These are phyloP conservation scores for Lithobates sylvaticus DNA, from an alignment of 2,797 vertebrate genomes.

Conservation along the genomic window DNA sequence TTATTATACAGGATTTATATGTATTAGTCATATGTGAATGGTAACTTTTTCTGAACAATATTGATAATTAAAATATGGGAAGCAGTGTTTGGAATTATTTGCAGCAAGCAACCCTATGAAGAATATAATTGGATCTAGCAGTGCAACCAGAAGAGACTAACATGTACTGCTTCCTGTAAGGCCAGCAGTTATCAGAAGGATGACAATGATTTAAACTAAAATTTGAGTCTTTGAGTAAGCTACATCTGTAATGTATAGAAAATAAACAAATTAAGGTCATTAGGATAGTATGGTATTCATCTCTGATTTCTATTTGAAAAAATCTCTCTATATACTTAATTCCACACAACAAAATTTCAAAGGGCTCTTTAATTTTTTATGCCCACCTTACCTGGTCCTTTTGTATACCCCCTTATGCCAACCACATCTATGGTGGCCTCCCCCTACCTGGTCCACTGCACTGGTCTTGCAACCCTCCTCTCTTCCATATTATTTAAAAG, in stretches of 20 bases:
- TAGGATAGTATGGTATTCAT: too few relatives aligned
- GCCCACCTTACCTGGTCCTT: too few relatives aligned
- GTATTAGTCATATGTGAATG: background rate
- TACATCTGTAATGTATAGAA: conserved; percentile 3
- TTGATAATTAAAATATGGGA: conserved; percentile 3
- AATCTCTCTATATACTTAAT: too few relatives aligned
- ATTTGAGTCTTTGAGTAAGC: conserved; percentile 7
- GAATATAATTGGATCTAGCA: conserved; percentile 25
- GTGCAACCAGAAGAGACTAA: background rate
- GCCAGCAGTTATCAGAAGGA: background rate
- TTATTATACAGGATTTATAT: too few relatives aligned
- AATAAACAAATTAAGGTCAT: conserved; percentile 10
- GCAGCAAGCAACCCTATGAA: conserved; percentile 28
- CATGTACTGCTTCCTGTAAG: conserved; percentile 19
- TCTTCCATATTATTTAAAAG: too few relatives aligned
- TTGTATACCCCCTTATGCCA: too few relatives aligned
- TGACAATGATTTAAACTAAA: conserved; percentile 4
- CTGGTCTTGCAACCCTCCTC: too few relatives aligned
- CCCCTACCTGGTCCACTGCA: too few relatives aligned
- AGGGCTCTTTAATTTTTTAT: too few relatives aligned
- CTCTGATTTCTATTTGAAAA: too few relatives aligned
- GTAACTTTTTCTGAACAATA: background rate
- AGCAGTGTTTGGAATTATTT: background rate
- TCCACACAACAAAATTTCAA: too few relatives aligned
- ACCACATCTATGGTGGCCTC: too few relatives aligned